Base-by-base conservation (phyloP, 2,113 vertebrate genomes). In the Poecilia latipinna region DNA sequence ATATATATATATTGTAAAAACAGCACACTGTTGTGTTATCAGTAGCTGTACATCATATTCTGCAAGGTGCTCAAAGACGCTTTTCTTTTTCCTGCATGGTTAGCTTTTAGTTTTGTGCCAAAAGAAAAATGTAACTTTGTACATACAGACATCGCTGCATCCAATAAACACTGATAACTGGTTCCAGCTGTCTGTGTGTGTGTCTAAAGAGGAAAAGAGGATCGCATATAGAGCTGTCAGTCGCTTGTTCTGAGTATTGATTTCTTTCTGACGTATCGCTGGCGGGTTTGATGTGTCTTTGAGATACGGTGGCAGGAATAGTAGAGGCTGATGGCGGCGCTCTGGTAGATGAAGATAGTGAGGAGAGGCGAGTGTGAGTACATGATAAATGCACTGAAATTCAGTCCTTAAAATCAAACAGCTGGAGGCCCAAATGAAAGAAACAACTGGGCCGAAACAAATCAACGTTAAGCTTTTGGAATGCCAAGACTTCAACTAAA, bases 221-320 rank as follows among this genome's bases (percentile, higher is more conserved):
- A 72, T 82, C 68, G 71, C 60, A 81, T 69, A 79, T 75, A 65
- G 2, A 72, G 68, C 61, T 37, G 72, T 80, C 70, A 69, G 15
- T 29, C 13, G 17, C 76, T 73, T 67, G 69, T 73, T 77, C 68
- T 54, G 31, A 65, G 32, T 68, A 44, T 31, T 68, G 79, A 77
- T 42, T 78, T 44, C 12, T 60, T 77, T 68, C 67, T 84, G 72
- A 86, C 65, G 74, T 75, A 62, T 68, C 2, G 60, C 57, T 69
- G 83, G 65, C 8, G 68, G 77, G 69, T 80, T 80, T 88, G 80
- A 85, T 76, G 44, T 72, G 78, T 72, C 70, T 65, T 75, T 77
- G 72, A 79, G 29, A 22, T 28, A 24, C 32, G 44, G 65, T 29
- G 76, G 72, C 63, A 61, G 77, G 76, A 77, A 69, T 65, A 79